Evolutionary conservation across 2,797 vertebrate genomes (phyloP).

Genomic region (Pelochelys cantorii): DNA sequence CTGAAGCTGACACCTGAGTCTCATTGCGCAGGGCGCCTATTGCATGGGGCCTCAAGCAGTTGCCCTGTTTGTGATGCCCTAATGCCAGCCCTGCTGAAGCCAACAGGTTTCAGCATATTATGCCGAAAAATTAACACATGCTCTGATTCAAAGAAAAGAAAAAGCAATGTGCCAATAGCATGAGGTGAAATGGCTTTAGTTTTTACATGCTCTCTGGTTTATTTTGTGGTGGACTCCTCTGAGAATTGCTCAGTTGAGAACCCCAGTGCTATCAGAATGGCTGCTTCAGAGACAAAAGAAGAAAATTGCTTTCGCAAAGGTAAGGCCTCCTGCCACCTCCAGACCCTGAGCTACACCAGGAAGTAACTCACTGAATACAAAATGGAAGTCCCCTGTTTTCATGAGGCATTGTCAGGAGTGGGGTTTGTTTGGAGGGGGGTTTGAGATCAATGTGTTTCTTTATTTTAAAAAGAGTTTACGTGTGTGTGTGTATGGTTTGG

Average conservation of each 20-base stretch:
- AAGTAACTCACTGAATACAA: neutral
- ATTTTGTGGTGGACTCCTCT: neutral
- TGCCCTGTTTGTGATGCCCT: neutral
- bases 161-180: neutral
- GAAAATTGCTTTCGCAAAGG: neutral
- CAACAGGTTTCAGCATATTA: too few species aligned
- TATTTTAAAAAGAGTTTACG: neutral
- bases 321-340: neutral
- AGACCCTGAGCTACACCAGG: neutral
- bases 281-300: neutral
- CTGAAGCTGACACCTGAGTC: neutral
- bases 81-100: neutral
- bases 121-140: neutral
- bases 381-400: rapidly evolving
- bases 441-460: neutral
- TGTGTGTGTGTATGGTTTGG: slow-evolving; percentile 7
- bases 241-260: neutral
- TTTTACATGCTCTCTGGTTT: neutral
- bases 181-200: neutral
- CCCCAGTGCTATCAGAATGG: neutral
- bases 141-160: neutral
- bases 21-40: neutral
- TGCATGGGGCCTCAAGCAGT: neutral
- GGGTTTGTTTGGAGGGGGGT: neutral
- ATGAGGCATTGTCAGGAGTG: neutral